Conservation (phyloP, 2,113 vertebrate species). For the Cnemophilus loriae region DNA sequence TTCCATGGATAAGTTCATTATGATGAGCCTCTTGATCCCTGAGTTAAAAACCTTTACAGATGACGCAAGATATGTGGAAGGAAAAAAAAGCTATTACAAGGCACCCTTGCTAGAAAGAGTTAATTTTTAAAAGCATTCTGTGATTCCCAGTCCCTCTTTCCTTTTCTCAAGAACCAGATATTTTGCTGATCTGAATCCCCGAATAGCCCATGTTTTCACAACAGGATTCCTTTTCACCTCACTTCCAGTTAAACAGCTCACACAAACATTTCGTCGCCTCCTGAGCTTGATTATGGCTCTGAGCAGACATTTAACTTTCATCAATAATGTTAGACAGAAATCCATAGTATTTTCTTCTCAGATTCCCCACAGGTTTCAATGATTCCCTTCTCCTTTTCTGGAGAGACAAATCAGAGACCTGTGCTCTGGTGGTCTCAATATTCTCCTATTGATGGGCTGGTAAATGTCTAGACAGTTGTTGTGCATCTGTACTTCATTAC, state of each 20-base stretch:
- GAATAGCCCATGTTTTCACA: background rate
- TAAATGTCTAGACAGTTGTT: background rate
- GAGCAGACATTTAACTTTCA: constrained; percentile 29
- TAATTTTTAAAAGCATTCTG: background rate
- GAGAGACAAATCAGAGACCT: constrained; percentile 34
- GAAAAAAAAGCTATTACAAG: background rate
- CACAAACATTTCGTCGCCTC: background rate
- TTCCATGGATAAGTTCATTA: background rate
- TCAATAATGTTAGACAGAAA: constrained; percentile 44
- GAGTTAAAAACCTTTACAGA: background rate
- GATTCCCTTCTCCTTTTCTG: constrained; percentile 5
- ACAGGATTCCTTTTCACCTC: background rate
- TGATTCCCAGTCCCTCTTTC: background rate
- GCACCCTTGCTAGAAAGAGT: background rate
- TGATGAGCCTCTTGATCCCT: background rate
- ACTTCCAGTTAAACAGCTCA: constrained; percentile 27
- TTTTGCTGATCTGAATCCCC: background rate
- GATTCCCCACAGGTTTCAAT: constrained; percentile 42
- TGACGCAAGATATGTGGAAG: background rate
- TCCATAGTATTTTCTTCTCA: constrained; percentile 50
- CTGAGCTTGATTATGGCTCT: constrained; percentile 43
- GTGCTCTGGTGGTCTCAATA: background rate
- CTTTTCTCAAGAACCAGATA: background rate
- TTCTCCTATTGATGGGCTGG: background rate
- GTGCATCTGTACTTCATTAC: background rate